Evolutionary conservation across 2,797 vertebrate species (phyloP), one percentile per base, ranked within the genome.

Genomic region (Leptatherina wallacei): DNA sequence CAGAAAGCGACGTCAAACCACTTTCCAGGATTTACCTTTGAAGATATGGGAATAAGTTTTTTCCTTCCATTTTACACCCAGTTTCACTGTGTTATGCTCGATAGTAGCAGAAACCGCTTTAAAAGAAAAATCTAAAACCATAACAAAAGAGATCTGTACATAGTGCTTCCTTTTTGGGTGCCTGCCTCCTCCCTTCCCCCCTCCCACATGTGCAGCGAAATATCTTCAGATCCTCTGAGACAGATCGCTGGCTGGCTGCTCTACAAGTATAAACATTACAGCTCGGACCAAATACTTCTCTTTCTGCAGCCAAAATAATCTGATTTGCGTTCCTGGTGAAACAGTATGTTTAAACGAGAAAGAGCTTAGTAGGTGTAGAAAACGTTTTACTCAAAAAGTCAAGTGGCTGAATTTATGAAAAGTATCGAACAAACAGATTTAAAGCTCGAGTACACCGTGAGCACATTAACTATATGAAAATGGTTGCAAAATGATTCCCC

Each of bases 31-130:
- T 89, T 79, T 77, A 94, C 93, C 89, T 86, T 75, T 44, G 75
- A 35, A 92, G 83, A 77, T 74, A 82, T 59, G 91, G 84, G 61
- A 92, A 91, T 85, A 90, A 87, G 79, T 70, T 82, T 29, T 84
- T 84, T 61, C 62, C 80, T 55, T 91, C 91, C 92, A 92, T 94
- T 44, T 35, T 69, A 16, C 0, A 24, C 33, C 13, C 67, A 2
- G 42, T 51, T 36, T 36, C 18, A 24, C 16, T 18, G 13, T 6
- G 4, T 14, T 24, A 22, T 42, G 27, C 11, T 38, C 22, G 18
- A 20, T 12, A 35, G 16, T 5, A 5, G 16, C 54, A 30, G 4
- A 56, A 29, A 52, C 0, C 7, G 33, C 8, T n/a, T 3, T 47
- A 64, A 49, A 9, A 2, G 56, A 35, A 27, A 74, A 77, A 71